A percentile compares a stretch with the other conserved stretches of the same genome.
Conservation (phyloP, 1,140 invertebrate genomes). For the Philopotamus ludificatus region DNA sequence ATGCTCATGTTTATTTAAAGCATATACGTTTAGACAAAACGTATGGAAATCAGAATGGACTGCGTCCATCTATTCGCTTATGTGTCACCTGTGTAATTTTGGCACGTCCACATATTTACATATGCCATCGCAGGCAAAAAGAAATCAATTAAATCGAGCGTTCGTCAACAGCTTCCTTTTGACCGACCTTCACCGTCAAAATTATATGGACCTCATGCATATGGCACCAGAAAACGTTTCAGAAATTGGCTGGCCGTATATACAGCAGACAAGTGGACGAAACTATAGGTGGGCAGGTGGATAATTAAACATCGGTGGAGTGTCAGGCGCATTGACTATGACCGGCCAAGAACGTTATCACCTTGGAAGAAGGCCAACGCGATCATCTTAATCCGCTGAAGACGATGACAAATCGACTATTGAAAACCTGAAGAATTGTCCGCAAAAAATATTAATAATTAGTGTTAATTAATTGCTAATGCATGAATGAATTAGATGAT, state of each 20-base stretch:
- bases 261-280: no score
- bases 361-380: conserved; percentile 8
- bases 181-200: not conserved
- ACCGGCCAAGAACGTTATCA: conserved; percentile 26
- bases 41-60: no score
- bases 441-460: no score
- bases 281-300: not conserved
- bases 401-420: not conserved
- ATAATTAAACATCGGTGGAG: not conserved
- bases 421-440: no score
- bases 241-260: not conserved
- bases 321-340: conserved; percentile 3
- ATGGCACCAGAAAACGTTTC: not conserved
- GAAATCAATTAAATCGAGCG: not conserved
- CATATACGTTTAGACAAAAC: no score
- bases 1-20: no score
- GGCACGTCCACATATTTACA: no score
- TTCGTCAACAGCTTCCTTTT: not conserved
- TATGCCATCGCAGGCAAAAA: no score
- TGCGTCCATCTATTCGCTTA: no score
- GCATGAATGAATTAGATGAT: no score
- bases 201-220: not conserved
- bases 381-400: not conserved
- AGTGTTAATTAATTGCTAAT: no score
- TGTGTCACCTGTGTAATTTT: no score